phyloP scores from a whole-genome alignment of 2,888 invertebrate genomes.

The Lochmaea crataegi region DNA sequence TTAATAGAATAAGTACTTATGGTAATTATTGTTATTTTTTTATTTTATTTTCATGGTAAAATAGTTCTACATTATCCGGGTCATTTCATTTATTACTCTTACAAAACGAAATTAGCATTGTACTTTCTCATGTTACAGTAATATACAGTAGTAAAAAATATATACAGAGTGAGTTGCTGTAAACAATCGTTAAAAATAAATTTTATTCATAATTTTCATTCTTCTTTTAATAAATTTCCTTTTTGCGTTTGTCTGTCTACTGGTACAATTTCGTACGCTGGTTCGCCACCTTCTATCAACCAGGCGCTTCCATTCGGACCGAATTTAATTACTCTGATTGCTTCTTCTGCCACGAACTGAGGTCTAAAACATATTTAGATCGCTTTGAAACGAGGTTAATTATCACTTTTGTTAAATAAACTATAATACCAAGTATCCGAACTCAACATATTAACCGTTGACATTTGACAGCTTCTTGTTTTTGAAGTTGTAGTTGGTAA shows the following conservation, averaged over 20 bases:
- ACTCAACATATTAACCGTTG: too few species aligned
- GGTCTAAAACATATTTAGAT: conserved; percentile 44
- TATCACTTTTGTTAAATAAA: too few species aligned
- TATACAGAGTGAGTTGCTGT: not conserved
- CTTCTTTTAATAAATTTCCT: conserved; percentile 26
- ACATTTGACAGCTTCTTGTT: too few species aligned
- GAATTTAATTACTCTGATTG: conserved; percentile 55
- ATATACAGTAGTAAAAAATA: not conserved
- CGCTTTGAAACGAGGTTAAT: not conserved
- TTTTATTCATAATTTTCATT: conserved; percentile 10
- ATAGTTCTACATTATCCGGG: not conserved
- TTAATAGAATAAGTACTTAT: too few species aligned
- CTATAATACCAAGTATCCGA: too few species aligned
- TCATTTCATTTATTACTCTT: not conserved
- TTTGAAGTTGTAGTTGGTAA: not conserved
- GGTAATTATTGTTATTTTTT: not conserved
- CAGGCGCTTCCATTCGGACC: conserved; percentile 66
- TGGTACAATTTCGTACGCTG: conserved; percentile 55
- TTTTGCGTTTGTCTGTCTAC: conserved; percentile 35
- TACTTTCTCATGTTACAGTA: conserved; percentile 20
- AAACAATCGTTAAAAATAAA: not conserved
- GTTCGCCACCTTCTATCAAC: conserved; percentile 65
- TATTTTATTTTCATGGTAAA: not conserved
- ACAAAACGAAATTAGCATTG: not conserved
- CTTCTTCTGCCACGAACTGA: conserved; percentile 51